A percentile compares a stretch with the other conserved stretches of the same genome.
Evolutionary conservation across 1,140 invertebrate species (phyloP).

Genomic region (Delia radicum): DNA sequence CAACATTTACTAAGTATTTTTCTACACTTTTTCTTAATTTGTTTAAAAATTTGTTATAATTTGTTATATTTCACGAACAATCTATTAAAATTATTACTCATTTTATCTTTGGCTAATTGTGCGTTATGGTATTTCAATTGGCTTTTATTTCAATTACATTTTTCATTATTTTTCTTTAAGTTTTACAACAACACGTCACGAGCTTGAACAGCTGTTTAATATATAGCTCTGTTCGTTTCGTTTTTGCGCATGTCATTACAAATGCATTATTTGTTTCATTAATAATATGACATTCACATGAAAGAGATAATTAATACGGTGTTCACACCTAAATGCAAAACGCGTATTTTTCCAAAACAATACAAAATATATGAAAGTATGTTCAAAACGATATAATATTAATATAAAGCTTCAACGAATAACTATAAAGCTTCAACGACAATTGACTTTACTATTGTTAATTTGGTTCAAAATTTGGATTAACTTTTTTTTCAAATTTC

Average conservation of each 20-base stretch:
- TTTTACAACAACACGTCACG: neutral
- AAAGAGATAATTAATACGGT: neutral
- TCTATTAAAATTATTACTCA: conserved; percentile 5
- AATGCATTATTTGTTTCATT: neutral
- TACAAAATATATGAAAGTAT: too few relatives aligned
- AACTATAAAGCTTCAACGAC: too few relatives aligned
- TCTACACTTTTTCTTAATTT: neutral
- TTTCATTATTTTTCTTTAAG: neutral
- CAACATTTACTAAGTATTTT: neutral
- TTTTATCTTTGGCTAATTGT: conserved; percentile 6
- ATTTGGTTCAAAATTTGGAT: too few relatives aligned
- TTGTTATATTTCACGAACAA: conserved; percentile 7
- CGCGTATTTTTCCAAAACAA: too few relatives aligned
- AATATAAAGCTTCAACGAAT: too few relatives aligned
- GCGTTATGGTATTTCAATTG: neutral
- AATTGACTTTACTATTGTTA: too few relatives aligned
- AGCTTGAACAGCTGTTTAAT: neutral
- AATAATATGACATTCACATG: neutral
- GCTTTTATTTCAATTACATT: neutral
- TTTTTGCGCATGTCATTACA: neutral
- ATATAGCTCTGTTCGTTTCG: neutral
- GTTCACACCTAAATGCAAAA: too few relatives aligned
- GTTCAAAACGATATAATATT: too few relatives aligned
- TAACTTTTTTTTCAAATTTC: too few relatives aligned
- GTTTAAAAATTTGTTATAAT: neutral